Base-by-base conservation (phyloP, 2,113 vertebrate species). In the Dromas ardeola region DNA sequence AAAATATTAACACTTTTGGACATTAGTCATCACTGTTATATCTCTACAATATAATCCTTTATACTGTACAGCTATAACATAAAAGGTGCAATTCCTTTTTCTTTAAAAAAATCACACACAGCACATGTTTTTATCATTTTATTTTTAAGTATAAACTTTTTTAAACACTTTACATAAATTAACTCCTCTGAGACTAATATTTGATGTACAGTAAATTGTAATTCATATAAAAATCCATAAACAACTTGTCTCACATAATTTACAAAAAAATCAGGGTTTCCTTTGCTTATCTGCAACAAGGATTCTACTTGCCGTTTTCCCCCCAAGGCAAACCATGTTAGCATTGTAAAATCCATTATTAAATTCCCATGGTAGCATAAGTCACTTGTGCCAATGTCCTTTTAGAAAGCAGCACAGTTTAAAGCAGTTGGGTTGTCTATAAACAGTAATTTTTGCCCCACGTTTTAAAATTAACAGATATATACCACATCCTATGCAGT, bases 111-210 rank as follows among this genome's bases (percentile, higher is more conserved):
- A 98, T 97, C 98, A 98, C 98, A 98, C 98, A 96, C 97, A 97
- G 98, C 98, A 98, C 98, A 98, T 98, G 96, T 98, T 98, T 98
- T 98, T 98, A 98, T 98, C 91, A 65, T 99, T 99, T 99, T 99
- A 99, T 99, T 98, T 98, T 99, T 99, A 99, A 98, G 99, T 99
- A 99, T 99, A 99, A 99, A 98, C 98, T 98, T 98, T 98, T 98
- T 99, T 98, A 98, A 99, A 99, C 99, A 99, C 99, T 99, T 99
- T 99, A 99, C 99, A 99, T 99, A 99, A 99, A 99, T 99, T 99
- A 99, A 99, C 99, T 99, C 99, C 99, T 99, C 99, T 99, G 99
- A 99, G 99, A 99, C 99, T 99, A 99, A 99, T 99, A 99, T 99
- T 98, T 98, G 99, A 99, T 99, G 99, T 99, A 99, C 98, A 99